Conservation (phyloP, 2,113 vertebrate species). For the Phocoena phocoena region DNA sequence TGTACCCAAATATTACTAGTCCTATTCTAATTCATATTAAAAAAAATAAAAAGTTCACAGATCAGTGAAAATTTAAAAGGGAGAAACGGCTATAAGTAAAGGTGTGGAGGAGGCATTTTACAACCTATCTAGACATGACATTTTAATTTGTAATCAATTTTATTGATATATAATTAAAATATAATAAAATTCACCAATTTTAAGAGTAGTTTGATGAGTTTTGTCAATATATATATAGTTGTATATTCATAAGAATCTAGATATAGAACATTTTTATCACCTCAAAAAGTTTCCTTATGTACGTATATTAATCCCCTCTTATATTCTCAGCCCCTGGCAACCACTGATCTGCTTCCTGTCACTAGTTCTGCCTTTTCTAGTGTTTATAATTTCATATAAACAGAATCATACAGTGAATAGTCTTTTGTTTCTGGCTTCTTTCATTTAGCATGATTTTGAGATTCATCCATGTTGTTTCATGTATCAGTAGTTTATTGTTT, state of each 20-base stretch:
- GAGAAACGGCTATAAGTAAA: background rate
- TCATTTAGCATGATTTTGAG: background rate
- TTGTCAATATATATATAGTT: background rate
- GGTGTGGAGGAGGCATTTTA: background rate
- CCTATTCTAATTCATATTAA: background rate
- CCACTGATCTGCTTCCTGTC: background rate
- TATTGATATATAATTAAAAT: background rate
- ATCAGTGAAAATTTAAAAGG: background rate
- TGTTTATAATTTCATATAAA: background rate
- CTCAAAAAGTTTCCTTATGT: background rate
- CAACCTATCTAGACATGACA: background rate
- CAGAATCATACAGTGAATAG: background rate
- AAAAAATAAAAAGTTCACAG: background rate
- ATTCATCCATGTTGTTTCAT: background rate
- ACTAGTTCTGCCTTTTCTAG: background rate
- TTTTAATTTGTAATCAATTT: constrained; percentile 18
- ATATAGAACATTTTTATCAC: background rate
- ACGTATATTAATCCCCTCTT: background rate
- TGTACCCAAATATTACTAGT: background rate
- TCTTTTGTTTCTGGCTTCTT: background rate
- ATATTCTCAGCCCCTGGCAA: background rate
- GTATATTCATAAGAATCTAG: background rate
- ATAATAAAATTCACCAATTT: background rate
- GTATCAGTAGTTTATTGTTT: background rate
- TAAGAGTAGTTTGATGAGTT: background rate